Conservation (phyloP, 1,140 invertebrate genomes). For the Anadara kagoshimensis region DNA sequence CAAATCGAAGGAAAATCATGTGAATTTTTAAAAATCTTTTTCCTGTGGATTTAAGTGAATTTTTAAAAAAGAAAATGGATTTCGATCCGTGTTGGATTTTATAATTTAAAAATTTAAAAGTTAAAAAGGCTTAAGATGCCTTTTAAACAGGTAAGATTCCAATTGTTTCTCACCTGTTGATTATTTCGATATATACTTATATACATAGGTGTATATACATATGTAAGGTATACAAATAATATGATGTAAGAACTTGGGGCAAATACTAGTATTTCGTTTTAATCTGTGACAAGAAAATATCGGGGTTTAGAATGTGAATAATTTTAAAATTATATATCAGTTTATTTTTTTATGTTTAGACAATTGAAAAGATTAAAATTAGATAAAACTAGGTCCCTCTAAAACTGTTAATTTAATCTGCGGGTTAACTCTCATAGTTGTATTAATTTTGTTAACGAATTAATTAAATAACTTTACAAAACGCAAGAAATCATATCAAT, state of each 20-base stretch:
- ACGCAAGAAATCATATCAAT: no score
- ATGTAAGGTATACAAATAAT: slow-evolving; percentile 1
- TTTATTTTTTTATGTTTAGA: no score
- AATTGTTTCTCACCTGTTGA: slow-evolving; percentile 18
- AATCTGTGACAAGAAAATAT: neutral
- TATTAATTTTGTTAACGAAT: no score
- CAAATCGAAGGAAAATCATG: slow-evolving; percentile 13
- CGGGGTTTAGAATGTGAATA: neutral
- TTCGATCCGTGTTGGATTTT: slow-evolving; percentile 7
- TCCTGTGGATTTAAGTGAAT: slow-evolving; percentile 11
- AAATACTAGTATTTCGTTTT: neutral
- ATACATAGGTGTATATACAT: neutral
- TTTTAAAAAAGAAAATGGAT: slow-evolving; percentile 14
- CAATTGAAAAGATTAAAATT: no score
- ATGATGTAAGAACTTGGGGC: slow-evolving; percentile 3
- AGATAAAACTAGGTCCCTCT: no score
- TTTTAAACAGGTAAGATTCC: slow-evolving; percentile 36
- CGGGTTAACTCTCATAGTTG: no score
- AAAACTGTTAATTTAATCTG: no score
- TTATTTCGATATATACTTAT: slow-evolving; percentile 2
- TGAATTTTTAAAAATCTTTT: neutral
- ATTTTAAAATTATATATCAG: no score
- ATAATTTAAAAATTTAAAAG: slow-evolving; percentile 23
- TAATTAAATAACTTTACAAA: no score
- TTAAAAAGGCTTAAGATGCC: slow-evolving; percentile 33